A percentile compares a stretch with the other conserved stretches of the same genome.
Conservation (phyloP, 2,797 vertebrate species). For the Gadopsis marmoratus region DNA sequence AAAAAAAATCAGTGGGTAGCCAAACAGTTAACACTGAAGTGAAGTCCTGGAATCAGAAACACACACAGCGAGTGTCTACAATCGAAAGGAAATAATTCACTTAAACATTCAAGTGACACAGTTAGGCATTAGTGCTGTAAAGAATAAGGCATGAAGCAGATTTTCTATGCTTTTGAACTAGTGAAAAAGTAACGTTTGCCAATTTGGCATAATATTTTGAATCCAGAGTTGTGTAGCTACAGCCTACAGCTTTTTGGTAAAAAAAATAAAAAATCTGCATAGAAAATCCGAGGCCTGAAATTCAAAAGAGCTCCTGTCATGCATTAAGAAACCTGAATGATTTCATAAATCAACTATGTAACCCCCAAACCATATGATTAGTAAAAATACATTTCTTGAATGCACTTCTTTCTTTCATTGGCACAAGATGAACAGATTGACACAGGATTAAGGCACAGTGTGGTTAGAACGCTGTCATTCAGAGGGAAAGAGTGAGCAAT, state of each 20-base stretch:
- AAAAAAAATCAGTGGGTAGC: constrained; percentile 49
- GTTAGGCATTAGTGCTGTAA: constrained; percentile 62
- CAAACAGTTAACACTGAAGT: constrained; percentile 62
- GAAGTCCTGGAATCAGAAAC: constrained; percentile 74
- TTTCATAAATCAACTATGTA: constrained; percentile 37
- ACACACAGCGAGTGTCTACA: constrained; percentile 40
- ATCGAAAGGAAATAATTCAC: constrained; percentile 42
- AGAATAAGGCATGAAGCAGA: constrained; percentile 52
- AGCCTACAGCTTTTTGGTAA: neutral
- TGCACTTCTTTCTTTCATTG: constrained; percentile 65
- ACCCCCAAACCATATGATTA: constrained; percentile 74
- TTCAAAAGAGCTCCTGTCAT: constrained; percentile 62
- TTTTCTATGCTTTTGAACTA: constrained; percentile 69
- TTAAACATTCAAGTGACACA: constrained; percentile 8
- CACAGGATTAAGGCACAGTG: constrained; percentile 72
- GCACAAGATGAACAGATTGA: constrained; percentile 77
- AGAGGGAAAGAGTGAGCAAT: constrained; percentile 81
- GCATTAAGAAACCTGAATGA: constrained; percentile 56
- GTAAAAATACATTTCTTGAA: constrained; percentile 46
- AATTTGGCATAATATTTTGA: constrained; percentile 9
- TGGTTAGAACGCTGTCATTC: constrained; percentile 80
- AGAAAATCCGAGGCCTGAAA: constrained; percentile 68
- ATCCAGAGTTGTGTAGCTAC: neutral
- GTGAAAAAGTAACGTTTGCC: neutral
- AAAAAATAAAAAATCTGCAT: constrained; percentile 41